A percentile compares a stretch with the other conserved stretches of the same genome.
phyloP scores from a whole-genome alignment of 1,140 invertebrate genomes.

The Heliconius nattereri region DNA sequence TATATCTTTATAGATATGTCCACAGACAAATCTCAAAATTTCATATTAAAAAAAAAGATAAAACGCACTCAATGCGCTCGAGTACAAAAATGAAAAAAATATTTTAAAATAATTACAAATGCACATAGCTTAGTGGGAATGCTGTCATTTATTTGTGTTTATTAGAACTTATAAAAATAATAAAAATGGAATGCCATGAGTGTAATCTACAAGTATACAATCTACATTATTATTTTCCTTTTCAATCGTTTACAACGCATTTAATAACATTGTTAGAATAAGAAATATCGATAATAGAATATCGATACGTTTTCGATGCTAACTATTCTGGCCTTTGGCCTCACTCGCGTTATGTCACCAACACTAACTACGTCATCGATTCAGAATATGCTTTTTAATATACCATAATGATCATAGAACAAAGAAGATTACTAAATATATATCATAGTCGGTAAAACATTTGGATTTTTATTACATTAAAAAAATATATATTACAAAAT shows the following conservation, averaged over 20 bases:
- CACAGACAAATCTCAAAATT: not conserved
- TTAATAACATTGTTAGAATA: slow-evolving; percentile 23
- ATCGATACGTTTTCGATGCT: not conserved
- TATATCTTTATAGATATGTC: not conserved
- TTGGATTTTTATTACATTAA: too few relatives aligned
- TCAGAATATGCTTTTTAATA: not conserved
- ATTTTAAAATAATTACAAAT: not conserved
- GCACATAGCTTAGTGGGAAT: not conserved
- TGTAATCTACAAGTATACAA: slow-evolving; percentile 8
- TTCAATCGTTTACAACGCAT: slow-evolving; percentile 23
- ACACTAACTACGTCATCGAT: slow-evolving; percentile 6
- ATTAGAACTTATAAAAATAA: not conserved
- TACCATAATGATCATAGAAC: not conserved
- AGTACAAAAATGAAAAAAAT: not conserved
- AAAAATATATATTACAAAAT: too few relatives aligned
- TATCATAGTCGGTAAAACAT: too few relatives aligned
- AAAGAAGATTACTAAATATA: not conserved
- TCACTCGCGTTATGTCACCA: not conserved
- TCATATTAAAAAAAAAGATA: not conserved
- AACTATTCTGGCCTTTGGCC: slow-evolving; percentile 26
- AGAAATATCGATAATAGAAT: not conserved
- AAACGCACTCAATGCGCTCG: not conserved
- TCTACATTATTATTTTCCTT: slow-evolving; percentile 17
- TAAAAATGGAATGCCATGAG: not conserved
- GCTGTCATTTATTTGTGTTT: not conserved